phyloP scores from a whole-genome alignment of 2,888 invertebrate genomes.

The Pecten maximus region DNA sequence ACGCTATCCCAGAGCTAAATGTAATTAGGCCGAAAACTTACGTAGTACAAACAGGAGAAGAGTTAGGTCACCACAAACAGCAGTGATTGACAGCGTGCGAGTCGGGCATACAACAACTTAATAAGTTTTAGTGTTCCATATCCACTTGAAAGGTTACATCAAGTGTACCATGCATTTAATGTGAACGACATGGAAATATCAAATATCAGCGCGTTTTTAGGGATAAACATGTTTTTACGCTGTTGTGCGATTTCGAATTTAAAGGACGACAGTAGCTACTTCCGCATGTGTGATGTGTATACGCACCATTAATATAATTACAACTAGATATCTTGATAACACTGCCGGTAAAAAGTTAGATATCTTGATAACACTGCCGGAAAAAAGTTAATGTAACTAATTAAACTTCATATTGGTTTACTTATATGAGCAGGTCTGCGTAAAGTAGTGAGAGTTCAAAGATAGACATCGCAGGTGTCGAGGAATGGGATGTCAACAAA shows the following conservation, averaged over 20 bases:
- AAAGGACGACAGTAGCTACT: not conserved
- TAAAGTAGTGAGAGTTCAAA: not conserved
- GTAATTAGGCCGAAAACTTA: not conserved
- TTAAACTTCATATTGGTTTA: not conserved
- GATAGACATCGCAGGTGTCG: not conserved
- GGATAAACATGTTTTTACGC: not conserved
- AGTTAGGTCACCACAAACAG: not conserved
- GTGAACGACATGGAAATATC: conserved; percentile 33
- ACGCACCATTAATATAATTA: not conserved
- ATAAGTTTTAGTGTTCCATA: not conserved
- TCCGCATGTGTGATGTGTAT: conserved; percentile 9
- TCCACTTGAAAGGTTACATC: conserved; percentile 10
- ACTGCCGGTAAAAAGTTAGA: not conserved
- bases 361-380: not conserved
- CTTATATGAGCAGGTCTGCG: not conserved
- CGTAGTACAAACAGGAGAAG: not conserved
- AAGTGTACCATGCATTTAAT: conserved; percentile 19
- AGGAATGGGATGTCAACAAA: not conserved
- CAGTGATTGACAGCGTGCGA: conserved; percentile 20
- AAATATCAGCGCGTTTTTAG: not conserved
- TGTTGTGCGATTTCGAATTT: not conserved
- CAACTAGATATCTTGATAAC: conserved; percentile 5
- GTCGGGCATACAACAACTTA: not conserved
- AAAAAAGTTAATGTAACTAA: conserved; percentile 13
- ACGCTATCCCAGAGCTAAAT: not conserved